Base-by-base conservation (phyloP, 2,888 invertebrate species). In the Phyllotreta striolata region DNA sequence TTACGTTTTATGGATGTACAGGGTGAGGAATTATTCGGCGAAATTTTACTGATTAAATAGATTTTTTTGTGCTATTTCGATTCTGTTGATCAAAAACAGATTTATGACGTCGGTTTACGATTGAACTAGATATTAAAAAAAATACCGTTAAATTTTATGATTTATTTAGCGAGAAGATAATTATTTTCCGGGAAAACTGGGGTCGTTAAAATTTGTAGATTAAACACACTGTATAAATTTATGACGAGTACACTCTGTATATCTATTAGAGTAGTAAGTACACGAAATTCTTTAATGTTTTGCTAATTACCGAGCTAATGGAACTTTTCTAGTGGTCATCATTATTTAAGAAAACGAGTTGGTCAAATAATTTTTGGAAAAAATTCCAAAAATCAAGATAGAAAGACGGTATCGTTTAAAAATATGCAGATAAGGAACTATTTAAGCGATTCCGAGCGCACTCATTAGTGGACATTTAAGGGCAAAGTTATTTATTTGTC, bases 21-120 rank as follows among this genome's bases (percentile, higher is more conserved):
- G 24, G 24, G 24, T 24, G 24, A 24, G 24, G 12, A 38, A 58
- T 58, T 34, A 47, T 46, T 47, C 24, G 13, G 47, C 47, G 57
- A 38, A 57, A 47, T 47, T 43, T 43, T n/a, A n/a, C n/a, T n/a
- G n/a, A n/a, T n/a, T n/a, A n/a, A n/a, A n/a, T n/a, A n/a, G n/a
- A n/a, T n/a, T n/a, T n/a, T n/a, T n/a, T n/a, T n/a, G n/a, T n/a
- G n/a, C n/a, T n/a, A n/a, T n/a, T n/a, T 24, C 4, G 24, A 24
- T 24, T 24, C 47, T 12, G 40, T 57, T 43, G 58, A 58, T 58
- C 49, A 58, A 58, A 58, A 58, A 58, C 39, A 58, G 49, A 58
- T 58, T 58, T 49, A 58, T 49, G 58, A 47, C 58, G 49, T 14
- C 24, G 2, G 24, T 24, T 24, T 24, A 24, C 24, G 24, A 24